These are phyloP conservation scores for Candidula unifasciata DNA, from an alignment of 2,888 invertebrate species.

Conservation along the genomic window DNA sequence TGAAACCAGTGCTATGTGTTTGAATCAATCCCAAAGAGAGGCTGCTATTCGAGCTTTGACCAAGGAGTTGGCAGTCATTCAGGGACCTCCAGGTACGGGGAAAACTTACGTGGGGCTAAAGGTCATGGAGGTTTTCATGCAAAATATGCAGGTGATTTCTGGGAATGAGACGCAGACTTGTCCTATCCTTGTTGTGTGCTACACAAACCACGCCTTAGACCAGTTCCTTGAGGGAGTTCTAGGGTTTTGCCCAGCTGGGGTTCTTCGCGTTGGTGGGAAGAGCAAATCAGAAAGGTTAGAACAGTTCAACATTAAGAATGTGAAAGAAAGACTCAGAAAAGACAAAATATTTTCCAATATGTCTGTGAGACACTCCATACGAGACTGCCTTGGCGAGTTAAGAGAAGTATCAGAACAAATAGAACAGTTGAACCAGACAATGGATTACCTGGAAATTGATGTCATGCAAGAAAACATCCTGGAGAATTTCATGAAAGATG, in stretches of 20 bases:
- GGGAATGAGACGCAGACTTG: slow-evolving; percentile 35
- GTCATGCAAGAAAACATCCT: slow-evolving; percentile 53
- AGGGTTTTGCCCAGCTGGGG: slow-evolving; percentile 58
- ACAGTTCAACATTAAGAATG: slow-evolving; percentile 57
- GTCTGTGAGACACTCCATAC: slow-evolving; percentile 55
- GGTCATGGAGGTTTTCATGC: slow-evolving; percentile 83
- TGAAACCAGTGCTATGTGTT: slow-evolving; percentile 46
- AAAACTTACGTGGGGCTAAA: slow-evolving; percentile 89
- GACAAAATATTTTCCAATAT: slow-evolving; percentile 49
- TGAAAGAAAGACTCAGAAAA: slow-evolving; percentile 51
- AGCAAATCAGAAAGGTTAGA: slow-evolving; percentile 64
- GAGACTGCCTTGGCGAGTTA: slow-evolving; percentile 55
- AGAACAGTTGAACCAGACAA: slow-evolving; percentile 52
- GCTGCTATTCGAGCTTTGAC: slow-evolving; percentile 73
- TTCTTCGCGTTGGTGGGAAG: slow-evolving; percentile 74
- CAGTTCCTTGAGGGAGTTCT: slow-evolving; percentile 61
- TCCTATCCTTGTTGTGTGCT: slow-evolving; percentile 76
- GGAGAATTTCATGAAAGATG: slow-evolving; percentile 53
- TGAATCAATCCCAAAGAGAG: slow-evolving; percentile 61
- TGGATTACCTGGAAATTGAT: slow-evolving; percentile 55
- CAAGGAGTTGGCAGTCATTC: slow-evolving; percentile 74
- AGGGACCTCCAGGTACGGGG: slow-evolving; percentile 90
- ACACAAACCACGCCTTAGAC: slow-evolving; percentile 76
- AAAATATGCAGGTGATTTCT: slow-evolving; percentile 79
- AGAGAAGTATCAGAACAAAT: slow-evolving; percentile 52